Conservation (phyloP, 1,140 invertebrate species). For the Procambarus clarkii region DNA sequence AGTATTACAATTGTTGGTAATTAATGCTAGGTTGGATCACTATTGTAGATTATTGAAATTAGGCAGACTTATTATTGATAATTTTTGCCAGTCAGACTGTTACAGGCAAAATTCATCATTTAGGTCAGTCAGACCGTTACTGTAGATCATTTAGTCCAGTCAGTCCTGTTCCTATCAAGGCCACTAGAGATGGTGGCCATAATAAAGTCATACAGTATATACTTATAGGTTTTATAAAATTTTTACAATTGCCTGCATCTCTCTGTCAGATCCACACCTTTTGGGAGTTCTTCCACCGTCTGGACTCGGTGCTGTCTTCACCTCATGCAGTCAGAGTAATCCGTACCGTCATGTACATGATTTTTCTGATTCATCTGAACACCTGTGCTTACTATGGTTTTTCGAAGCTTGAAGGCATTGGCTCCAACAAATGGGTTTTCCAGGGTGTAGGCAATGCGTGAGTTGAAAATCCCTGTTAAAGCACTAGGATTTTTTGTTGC, state of each 20-base stretch:
- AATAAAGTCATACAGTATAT: too few relatives aligned
- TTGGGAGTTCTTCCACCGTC: constrained; percentile 92
- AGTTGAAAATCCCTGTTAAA: constrained; percentile 72
- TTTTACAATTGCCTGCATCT: not conserved
- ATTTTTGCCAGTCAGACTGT: too few relatives aligned
- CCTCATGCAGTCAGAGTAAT: constrained; percentile 87
- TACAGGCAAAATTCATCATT: too few relatives aligned
- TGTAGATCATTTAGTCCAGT: too few relatives aligned
- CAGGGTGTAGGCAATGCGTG: constrained; percentile 85
- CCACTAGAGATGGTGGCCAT: too few relatives aligned
- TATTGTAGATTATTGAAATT: too few relatives aligned
- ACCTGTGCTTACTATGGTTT: constrained; percentile 94
- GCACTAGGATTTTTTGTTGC: too few relatives aligned
- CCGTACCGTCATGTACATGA: constrained; percentile 92
- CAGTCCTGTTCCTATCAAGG: too few relatives aligned
- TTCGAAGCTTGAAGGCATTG: constrained; percentile 87
- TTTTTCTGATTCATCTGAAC: constrained; percentile 95
- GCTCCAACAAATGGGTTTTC: constrained; percentile 89
- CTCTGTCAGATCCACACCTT: constrained; percentile 84
- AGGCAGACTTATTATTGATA: too few relatives aligned
- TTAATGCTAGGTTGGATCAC: not conserved
- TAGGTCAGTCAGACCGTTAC: too few relatives aligned
- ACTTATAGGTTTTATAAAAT: too few relatives aligned
- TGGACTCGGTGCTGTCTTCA: constrained; percentile 85
- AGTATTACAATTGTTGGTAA: not conserved